Conservation (phyloP, 53 echinoderm and acorn worm species). For the Temnopleurus reevesii region DNA sequence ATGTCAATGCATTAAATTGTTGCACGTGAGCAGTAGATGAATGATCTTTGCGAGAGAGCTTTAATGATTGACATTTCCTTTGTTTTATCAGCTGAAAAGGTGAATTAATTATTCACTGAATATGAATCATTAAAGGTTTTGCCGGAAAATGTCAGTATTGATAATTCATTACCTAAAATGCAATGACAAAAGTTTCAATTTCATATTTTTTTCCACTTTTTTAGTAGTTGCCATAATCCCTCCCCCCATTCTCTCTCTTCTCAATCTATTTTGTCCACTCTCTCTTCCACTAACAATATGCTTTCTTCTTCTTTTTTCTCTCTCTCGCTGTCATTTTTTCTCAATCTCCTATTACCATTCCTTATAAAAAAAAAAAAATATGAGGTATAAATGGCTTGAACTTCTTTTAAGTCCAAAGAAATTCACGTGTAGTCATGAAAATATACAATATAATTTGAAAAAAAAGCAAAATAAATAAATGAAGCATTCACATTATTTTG, state of each 20-base stretch:
- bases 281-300: too few species aligned
- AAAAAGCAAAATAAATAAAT: too few species aligned
- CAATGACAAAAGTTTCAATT: too few species aligned
- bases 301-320: too few species aligned
- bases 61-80: neutral
- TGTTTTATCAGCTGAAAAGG: neutral
- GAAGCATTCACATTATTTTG: neutral
- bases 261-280: too few species aligned
- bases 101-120: neutral
- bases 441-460: neutral
- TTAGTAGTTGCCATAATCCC: too few species aligned
- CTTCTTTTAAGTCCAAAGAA: too few species aligned
- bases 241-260: too few species aligned
- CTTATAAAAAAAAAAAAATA: neutral
- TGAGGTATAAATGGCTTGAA: too few species aligned
- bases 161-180: neutral
- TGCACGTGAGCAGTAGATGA: neutral
- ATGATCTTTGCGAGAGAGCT: neutral
- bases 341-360: neutral
- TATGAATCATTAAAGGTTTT: neutral
- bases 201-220: too few species aligned
- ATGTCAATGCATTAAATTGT: neutral
- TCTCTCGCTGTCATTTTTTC: conserved; percentile 2
- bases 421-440: neutral
- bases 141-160: neutral